Percentiles rank a stretch among this genome's conserved stretches.
phyloP scores from a whole-genome alignment of 2,888 invertebrate species.

The Syrista parreyssii region DNA sequence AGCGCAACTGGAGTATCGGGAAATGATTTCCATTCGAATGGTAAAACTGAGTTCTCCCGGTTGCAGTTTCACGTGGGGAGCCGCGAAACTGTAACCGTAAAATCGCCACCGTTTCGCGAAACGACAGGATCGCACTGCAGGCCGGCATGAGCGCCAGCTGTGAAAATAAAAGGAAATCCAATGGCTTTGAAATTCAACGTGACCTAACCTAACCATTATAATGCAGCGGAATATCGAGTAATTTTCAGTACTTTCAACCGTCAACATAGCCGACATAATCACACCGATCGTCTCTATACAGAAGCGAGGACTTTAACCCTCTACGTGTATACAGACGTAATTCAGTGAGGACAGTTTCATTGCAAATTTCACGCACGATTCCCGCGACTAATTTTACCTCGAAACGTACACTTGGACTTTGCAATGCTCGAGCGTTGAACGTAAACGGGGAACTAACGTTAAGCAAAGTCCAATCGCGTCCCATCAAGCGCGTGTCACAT shows the following conservation, averaged over 20 bases:
- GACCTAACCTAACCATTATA: background rate
- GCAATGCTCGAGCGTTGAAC: background rate
- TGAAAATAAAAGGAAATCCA: background rate
- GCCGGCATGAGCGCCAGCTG: background rate
- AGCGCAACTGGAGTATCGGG: background rate
- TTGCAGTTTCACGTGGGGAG: background rate
- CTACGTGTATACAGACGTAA: background rate
- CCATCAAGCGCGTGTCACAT: constrained; percentile 36
- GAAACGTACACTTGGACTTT: background rate
- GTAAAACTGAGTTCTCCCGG: background rate
- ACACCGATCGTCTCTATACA: too few relatives aligned
- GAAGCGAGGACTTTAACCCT: too few relatives aligned
- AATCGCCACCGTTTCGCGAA: background rate
- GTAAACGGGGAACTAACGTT: background rate
- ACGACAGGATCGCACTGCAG: background rate
- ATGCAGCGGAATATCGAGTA: background rate
- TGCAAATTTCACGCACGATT: background rate
- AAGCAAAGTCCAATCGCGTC: background rate
- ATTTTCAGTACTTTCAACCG: too few relatives aligned
- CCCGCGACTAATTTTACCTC: background rate
- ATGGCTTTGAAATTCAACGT: background rate
- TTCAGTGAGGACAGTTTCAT: background rate
- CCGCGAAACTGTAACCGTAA: background rate
- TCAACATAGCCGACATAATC: too few relatives aligned
- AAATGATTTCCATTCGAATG: background rate